phyloP scores from a whole-genome alignment of 2,888 invertebrate genomes.

The Lasioglossum pauxillum region DNA sequence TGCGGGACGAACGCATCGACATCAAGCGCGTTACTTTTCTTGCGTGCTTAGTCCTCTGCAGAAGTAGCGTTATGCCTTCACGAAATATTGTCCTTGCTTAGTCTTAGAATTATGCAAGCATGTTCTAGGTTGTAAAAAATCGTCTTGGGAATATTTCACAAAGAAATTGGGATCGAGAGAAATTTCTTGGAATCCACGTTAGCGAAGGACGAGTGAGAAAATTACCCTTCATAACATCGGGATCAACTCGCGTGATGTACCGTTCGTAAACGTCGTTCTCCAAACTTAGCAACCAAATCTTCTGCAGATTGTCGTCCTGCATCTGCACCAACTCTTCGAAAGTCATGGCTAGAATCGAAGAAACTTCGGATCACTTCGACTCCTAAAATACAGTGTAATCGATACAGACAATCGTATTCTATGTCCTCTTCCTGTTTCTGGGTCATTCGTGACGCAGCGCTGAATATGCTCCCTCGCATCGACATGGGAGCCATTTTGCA shows the following conservation, averaged over 20 bases:
- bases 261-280: slow-evolving; percentile 86
- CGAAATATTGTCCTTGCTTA: not conserved
- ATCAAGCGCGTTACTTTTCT: slow-evolving; percentile 61
- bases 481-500: slow-evolving; percentile 35
- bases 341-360: slow-evolving; percentile 70
- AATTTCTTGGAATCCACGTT: not conserved
- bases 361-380: not conserved
- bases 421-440: slow-evolving; percentile 20
- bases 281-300: slow-evolving; percentile 80
- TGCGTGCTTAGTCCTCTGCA: slow-evolving; percentile 68
- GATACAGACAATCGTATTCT: slow-evolving; percentile 36
- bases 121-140: too few relatives aligned
- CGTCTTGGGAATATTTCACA: not conserved
- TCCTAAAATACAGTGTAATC: not conserved
- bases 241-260: slow-evolving; percentile 85
- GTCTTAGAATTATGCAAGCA: not conserved
- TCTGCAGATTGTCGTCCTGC: slow-evolving; percentile 66
- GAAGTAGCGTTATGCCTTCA: slow-evolving; percentile 62
- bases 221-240: slow-evolving; percentile 84
- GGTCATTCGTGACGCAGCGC: slow-evolving; percentile 34
- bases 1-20: slow-evolving; percentile 60
- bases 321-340: slow-evolving; percentile 71
- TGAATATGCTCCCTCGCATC: slow-evolving; percentile 45
- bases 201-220: not conserved
- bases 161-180: not conserved